phyloP scores from a whole-genome alignment of 1,140 invertebrate genomes.

The Meloidogyne hapla region DNA sequence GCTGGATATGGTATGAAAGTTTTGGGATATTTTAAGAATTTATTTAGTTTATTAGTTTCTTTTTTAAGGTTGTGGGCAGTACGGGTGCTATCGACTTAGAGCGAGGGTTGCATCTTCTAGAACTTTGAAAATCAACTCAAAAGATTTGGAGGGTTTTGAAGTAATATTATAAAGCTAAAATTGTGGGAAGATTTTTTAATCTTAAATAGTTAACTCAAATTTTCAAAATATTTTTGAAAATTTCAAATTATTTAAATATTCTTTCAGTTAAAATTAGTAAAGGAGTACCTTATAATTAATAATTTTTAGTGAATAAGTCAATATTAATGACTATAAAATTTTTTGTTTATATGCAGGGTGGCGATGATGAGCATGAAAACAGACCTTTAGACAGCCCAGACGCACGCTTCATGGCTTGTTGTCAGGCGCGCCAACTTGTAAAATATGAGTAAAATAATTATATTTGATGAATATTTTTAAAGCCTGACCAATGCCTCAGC shows the following conservation, averaged over 20 bases:
- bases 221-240: too few relatives aligned
- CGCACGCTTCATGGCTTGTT: constrained; percentile 60
- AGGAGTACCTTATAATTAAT: too few relatives aligned
- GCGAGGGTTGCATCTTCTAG: constrained; percentile 52
- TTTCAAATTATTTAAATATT: not conserved
- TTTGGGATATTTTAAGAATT: not conserved
- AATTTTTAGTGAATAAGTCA: not conserved
- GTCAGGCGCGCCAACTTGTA: constrained; percentile 46
- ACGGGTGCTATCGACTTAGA: constrained; percentile 46
- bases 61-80: constrained; percentile 42
- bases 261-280: constrained; percentile 12
- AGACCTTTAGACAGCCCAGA: constrained; percentile 51
- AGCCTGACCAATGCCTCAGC: constrained; percentile 56
- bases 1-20: constrained; percentile 32
- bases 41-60: not conserved
- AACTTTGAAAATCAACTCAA: constrained; percentile 43
- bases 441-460: not conserved
- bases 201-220: too few relatives aligned
- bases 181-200: too few relatives aligned
- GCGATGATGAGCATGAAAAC: constrained; percentile 20
- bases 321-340: not conserved
- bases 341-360: constrained; percentile 11
- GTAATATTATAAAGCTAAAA: not conserved
- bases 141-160: constrained; percentile 20
- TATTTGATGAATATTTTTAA: constrained; percentile 29